Conservation (phyloP, 2,113 vertebrate species). For the Nesoenas mayeri region DNA sequence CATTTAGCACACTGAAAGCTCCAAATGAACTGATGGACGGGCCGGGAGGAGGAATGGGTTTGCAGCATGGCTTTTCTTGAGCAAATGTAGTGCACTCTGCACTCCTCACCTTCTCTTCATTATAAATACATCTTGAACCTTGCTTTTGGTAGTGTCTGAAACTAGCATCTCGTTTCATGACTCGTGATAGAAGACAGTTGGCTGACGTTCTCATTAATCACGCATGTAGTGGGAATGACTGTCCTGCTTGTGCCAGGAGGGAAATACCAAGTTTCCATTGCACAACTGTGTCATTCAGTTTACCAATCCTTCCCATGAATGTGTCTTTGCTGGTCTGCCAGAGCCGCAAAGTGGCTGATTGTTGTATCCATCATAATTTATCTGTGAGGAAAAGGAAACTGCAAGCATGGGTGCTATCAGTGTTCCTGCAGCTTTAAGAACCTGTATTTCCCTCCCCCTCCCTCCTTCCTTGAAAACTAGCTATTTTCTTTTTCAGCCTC, state of each 20-base stretch:
- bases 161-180: background rate
- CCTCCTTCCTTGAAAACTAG: background rate
- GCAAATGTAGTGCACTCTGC: background rate
- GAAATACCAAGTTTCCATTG: background rate
- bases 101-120: background rate
- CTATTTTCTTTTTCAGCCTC: background rate
- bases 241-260: background rate
- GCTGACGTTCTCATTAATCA: background rate
- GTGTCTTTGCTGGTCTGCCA: background rate
- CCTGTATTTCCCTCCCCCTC: fast-evolving
- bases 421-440: background rate
- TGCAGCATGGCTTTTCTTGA: background rate
- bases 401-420: background rate
- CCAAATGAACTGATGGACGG: background rate
- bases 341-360: background rate
- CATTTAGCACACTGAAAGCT: background rate
- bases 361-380: background rate
- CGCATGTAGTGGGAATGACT: background rate
- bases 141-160: background rate
- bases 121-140: background rate
- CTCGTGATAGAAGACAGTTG: background rate
- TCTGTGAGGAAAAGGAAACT: background rate
- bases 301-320: background rate
- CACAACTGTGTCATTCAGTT: background rate
- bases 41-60: background rate